Conservation (phyloP, 2,797 vertebrate genomes). For the Lepidocolaptes lacrymiger region DNA sequence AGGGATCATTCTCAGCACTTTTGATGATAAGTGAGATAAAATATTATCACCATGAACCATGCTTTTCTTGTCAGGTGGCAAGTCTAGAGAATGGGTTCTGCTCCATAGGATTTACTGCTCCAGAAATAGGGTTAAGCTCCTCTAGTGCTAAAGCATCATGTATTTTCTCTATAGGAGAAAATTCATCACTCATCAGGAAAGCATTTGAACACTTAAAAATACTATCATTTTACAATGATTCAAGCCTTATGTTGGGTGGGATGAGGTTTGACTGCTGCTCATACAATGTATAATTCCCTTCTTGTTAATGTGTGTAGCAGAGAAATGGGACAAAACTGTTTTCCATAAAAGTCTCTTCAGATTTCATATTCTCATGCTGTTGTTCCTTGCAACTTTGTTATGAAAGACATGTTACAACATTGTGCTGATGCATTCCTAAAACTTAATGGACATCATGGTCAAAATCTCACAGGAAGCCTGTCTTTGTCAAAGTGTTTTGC, state of each 20-base stretch:
- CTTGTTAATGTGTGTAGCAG: background rate
- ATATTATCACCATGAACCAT: background rate
- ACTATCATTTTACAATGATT: background rate
- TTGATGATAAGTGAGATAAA: background rate
- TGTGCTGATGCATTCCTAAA: background rate
- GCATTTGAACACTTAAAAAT: background rate
- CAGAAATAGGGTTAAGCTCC: background rate
- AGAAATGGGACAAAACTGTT: background rate
- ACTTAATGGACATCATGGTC: background rate
- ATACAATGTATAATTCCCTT: background rate
- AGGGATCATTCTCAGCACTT: background rate
- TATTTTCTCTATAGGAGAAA: background rate
- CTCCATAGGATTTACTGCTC: background rate
- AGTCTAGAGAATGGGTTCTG: background rate
- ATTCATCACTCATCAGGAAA: background rate
- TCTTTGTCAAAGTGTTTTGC: background rate
- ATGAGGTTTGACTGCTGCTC: background rate
- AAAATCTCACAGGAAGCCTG: background rate
- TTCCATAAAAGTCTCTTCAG: background rate
- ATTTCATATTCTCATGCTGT: background rate
- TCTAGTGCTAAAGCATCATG: background rate
- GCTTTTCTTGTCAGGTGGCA: background rate
- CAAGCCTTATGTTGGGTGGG: background rate
- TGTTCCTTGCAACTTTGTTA: background rate
- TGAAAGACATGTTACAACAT: background rate